Evolutionary conservation across 2,888 invertebrate genomes (phyloP), one percentile per base, ranked within the genome.

Genomic region (Scotopteryx bipunctaria): DNA sequence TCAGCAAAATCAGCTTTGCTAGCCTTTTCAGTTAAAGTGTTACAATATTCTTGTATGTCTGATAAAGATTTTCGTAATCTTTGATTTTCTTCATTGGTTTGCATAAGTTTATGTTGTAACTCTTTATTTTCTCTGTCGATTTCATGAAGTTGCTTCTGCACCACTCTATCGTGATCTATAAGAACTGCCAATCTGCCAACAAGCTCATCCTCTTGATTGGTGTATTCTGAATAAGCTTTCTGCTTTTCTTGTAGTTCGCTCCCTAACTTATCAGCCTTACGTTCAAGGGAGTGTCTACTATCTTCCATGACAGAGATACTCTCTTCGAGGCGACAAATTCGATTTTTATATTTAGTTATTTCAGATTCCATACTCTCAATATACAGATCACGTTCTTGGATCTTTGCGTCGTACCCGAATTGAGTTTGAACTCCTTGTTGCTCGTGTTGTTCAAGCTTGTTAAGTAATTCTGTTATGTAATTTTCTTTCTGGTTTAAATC

Each of bases 331-430:
- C 92, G 92, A 21, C 91, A 86, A 27, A 94, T 92, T 64, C 93
- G 93, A 4, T 91, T 92, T 63, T 93, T 93, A 46, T 93, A 92
- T 65, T 93, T 92, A 1, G 76, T 82, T 40, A 94, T 89, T 67
- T 95, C 95, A 17, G 89, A 79, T 76, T 95, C 94, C 50, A 95
- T 83, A 27, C 92, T 93, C 77, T 96, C 95, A 46, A 95, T 94
- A 56, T 94, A 94, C 37, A 94, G 89, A 71, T 95, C 94, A 55
- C 94, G 89, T 76, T 96, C 95, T 72, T 94, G 94, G 6, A 96
- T 76, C 80, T 95, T 95, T 1, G 94, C 94, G 55, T 94, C 92
- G 42, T 92, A 84, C 2, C 91, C 91, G 70, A 78, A 85, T 59
- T 81, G 80, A 31, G 81, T 70, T 71, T 86, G 90, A 57, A 67